Evolutionary conservation across 1,140 invertebrate genomes (phyloP).

Genomic region (Platyura marginata): DNA sequence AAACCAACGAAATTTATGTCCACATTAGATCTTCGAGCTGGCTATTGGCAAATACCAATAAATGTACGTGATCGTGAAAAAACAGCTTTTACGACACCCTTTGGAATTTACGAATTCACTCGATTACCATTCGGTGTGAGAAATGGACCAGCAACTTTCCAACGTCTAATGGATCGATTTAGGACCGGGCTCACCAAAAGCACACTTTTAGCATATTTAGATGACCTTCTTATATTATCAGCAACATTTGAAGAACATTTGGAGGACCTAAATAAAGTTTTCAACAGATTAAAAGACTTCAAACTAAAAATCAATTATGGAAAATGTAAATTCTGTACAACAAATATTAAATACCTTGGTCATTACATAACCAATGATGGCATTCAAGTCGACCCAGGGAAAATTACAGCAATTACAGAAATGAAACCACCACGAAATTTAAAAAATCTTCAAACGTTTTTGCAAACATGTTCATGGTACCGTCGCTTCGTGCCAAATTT

Average conservation of each 20-base stretch:
- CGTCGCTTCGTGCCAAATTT: slow-evolving; percentile 9
- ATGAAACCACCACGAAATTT: slow-evolving; percentile 10
- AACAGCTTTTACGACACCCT: slow-evolving; percentile 20
- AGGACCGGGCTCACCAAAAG: too few relatives aligned
- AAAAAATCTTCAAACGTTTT: slow-evolving; percentile 11
- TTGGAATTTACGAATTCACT: slow-evolving; percentile 20
- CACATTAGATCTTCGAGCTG: slow-evolving; percentile 24
- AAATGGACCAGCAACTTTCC: slow-evolving; percentile 24
- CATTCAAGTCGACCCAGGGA: neutral
- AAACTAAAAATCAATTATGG: slow-evolving; percentile 6
- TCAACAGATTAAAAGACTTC: slow-evolving; percentile 4
- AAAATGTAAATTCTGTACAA: slow-evolving; percentile 1
- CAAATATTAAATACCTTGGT: neutral
- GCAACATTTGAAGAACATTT: neutral
- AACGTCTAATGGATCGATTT: slow-evolving; percentile 24
- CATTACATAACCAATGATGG: slow-evolving; percentile 9
- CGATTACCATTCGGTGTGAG: slow-evolving; percentile 23
- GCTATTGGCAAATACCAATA: slow-evolving; percentile 27
- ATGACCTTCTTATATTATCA: neutral
- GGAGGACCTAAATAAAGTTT: slow-evolving; percentile 2
- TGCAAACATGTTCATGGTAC: slow-evolving; percentile 9
- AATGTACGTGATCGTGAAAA: slow-evolving; percentile 17
- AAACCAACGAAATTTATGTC: slow-evolving; percentile 20
- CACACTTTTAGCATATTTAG: slow-evolving; percentile 17
- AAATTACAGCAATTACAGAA: slow-evolving; percentile 1